These are phyloP conservation scores for Fissipunctia ypsillon DNA, from an alignment of 2,888 invertebrate genomes.

Conservation along the genomic window DNA sequence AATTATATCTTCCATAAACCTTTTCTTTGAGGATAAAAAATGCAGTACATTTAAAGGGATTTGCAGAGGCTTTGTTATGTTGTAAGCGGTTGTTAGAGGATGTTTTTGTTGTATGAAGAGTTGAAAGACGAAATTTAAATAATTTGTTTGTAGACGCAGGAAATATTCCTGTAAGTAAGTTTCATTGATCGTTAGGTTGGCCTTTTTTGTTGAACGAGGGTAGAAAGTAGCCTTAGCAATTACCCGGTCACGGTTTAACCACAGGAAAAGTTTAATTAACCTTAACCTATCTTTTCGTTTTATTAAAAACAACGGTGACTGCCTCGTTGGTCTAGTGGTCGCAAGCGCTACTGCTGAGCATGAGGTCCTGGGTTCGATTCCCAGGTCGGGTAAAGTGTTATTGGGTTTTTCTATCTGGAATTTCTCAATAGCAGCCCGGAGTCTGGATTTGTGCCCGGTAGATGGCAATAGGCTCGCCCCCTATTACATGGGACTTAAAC, in stretches of 20 bases:
- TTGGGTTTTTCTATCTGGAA: no score
- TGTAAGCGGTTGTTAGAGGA: background rate
- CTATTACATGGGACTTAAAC: no score
- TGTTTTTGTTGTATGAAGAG: background rate
- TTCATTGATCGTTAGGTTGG: background rate
- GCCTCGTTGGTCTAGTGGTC: no score
- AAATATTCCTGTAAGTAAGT: background rate
- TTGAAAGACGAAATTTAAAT: background rate
- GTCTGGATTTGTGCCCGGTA: no score
- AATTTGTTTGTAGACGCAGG: no score
- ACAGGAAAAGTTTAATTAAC: background rate
- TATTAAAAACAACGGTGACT: background rate
- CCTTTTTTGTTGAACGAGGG: background rate
- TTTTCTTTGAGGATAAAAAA: conserved; percentile 31
- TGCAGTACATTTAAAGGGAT: conserved; percentile 12
- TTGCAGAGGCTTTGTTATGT: background rate
- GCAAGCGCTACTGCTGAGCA: no score
- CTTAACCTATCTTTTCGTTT: background rate
- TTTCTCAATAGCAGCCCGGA: no score
- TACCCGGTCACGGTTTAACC: background rate
- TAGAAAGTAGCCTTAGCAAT: background rate
- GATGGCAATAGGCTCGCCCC: no score
- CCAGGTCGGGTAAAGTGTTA: no score
- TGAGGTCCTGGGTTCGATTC: no score
- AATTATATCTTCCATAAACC: conserved; percentile 21